Conservation (phyloP, 1,140 invertebrate genomes). For the Eumaeus atala region DNA sequence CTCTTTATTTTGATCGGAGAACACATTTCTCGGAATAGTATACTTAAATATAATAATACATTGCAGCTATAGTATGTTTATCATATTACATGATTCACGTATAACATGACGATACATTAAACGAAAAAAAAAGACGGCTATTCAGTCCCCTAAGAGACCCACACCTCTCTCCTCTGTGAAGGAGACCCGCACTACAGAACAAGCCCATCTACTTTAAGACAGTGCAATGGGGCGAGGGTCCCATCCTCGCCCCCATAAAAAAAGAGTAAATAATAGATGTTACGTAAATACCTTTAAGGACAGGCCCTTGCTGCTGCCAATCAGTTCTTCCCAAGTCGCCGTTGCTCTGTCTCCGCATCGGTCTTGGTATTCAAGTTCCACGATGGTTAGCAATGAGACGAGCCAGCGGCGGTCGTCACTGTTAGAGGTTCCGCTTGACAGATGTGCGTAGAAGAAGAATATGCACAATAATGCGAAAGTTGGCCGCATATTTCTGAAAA, state of each 20-base stretch:
- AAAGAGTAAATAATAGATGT: neutral
- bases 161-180: neutral
- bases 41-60: no score
- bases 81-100: neutral
- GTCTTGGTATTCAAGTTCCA: slow-evolving; percentile 57
- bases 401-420: slow-evolving; percentile 51
- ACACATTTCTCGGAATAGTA: no score
- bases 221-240: no score
- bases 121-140: neutral
- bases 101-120: no score
- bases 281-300: slow-evolving; percentile 39
- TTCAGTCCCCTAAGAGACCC: neutral
- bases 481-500: slow-evolving; percentile 47
- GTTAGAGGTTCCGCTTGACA: slow-evolving; percentile 47
- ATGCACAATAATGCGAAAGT: slow-evolving; percentile 37
- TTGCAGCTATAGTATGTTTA: neutral
- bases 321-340: slow-evolving; percentile 51
- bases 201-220: no score
- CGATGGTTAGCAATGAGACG: slow-evolving; percentile 44
- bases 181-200: no score
- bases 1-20: no score
- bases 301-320: slow-evolving; percentile 42
- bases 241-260: neutral
- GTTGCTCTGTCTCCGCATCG: slow-evolving; percentile 47
- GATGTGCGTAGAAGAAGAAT: slow-evolving; percentile 41